Conservation (phyloP, 1,140 invertebrate genomes). For the Orussus abietinus region DNA sequence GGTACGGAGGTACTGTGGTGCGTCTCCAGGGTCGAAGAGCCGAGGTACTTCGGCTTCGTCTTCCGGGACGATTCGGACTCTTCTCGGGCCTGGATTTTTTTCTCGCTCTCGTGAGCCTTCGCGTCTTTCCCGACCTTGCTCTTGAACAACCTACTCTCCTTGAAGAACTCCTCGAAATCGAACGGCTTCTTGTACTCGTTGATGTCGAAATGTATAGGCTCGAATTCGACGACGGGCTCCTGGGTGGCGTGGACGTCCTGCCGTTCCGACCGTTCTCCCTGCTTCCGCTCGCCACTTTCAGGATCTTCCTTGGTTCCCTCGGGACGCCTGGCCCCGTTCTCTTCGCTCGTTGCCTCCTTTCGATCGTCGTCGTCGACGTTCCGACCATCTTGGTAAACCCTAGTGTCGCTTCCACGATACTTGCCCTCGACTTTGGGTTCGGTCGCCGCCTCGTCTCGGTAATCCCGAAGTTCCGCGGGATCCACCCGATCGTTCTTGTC, state of each 20-base stretch:
- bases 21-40: no score
- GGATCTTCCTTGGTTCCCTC: constrained; percentile 1
- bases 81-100: background rate
- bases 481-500: constrained; percentile 25
- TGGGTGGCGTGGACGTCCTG: constrained; percentile 6
- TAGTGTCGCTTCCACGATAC: constrained; percentile 12
- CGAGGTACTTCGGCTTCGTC: no score
- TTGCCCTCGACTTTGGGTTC: background rate
- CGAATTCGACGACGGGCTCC: constrained; percentile 13
- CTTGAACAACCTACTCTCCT: constrained; percentile 13
- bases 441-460: constrained; percentile 17
- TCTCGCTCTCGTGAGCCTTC: constrained; percentile 7
- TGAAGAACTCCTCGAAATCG: constrained; percentile 30
- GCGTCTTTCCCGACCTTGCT: constrained; percentile 1
- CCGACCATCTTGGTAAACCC: no score
- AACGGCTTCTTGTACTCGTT: constrained; percentile 32
- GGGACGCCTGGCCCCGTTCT: no score
- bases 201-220: constrained; percentile 28
- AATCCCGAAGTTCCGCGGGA: constrained; percentile 12
- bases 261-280: background rate
- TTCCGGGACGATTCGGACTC: background rate
- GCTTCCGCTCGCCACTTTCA: constrained; percentile 4
- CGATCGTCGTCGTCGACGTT: constrained; percentile 26
- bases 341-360: constrained; percentile 3
- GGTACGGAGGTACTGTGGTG: no score